Evolutionary conservation across 2,797 vertebrate genomes (phyloP), one percentile per base, ranked within the genome.

Genomic region (Jordanella pulchra): DNA sequence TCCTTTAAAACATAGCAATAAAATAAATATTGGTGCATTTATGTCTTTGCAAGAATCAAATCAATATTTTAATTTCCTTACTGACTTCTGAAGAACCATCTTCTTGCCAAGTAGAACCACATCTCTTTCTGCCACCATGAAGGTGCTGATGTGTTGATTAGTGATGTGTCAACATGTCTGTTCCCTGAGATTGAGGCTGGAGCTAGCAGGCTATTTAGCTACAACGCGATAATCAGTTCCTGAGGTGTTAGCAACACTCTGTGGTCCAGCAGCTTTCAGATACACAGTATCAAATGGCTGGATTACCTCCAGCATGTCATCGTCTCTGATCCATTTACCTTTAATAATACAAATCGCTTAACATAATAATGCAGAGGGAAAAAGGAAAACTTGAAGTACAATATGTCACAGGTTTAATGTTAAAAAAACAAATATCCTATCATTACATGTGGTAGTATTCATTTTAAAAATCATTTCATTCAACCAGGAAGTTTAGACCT

Each of bases 151-250:
- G 58, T 28, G 51, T 45, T 60, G 55, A 55, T 69, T 25, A 56
- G 27, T 55, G 50, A 55, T 32, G 67, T 23, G 28, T 48, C 64
- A 61, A 18, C 55, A 28, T 44, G 18, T 61, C 21, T 47, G 48
- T 64, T 0, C 53, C 47, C 56, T 53, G 51, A 28, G 30, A 1
- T 14, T 30, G 30, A 70, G 47, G 21, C 44, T 48, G 30, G 18
- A 65, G 48, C 12, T 53, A 70, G 61, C 60, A 70, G 67, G 63
- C 7, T 65, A 42, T 48, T 50, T 7, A 42, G 42, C 61, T 58
- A 11, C 47, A 17, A 55, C n/a, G 61, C 13, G 35, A 70, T 65
- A 58, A 70, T 75, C 44, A 65, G 39, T 44, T 63, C 27, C 65
- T 61, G 65, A 35, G 27, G 30, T 65, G 25, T 65, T 70, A 25